A percentile compares a stretch with the other conserved stretches of the same genome.
phyloP scores from a whole-genome alignment of 64 coral and sea anemone genomes.

The Stichodactyla helianthus region DNA sequence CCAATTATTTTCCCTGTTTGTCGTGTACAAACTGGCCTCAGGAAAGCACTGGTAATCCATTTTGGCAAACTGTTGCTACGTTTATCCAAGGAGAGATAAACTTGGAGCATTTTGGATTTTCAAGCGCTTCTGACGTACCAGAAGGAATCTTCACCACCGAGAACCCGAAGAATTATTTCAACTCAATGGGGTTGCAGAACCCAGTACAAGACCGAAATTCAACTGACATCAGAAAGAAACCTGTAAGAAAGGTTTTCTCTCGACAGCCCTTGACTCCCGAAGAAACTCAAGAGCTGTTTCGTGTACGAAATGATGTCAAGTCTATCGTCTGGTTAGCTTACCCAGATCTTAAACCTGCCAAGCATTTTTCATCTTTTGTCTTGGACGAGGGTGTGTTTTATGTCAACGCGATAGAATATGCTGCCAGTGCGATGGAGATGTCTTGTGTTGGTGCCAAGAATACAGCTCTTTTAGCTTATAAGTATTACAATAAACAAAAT shows the following conservation, averaged over 20 bases:
- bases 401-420: conserved; percentile 87
- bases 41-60: not conserved
- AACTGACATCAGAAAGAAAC: conserved; percentile 7
- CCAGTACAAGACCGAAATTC: conserved; percentile 53
- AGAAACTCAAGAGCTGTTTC: conserved; percentile 53
- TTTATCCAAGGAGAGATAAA: conserved; percentile 69
- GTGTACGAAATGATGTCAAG: conserved; percentile 32
- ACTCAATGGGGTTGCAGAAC: conserved; percentile 60
- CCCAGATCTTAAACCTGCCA: conserved; percentile 74
- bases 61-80: conserved; percentile 78
- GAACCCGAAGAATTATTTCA: conserved; percentile 84
- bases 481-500: conserved; percentile 25
- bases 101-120: conserved; percentile 64
- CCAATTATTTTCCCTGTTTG: conserved; percentile 69
- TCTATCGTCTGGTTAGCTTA: conserved; percentile 76
- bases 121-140: conserved; percentile 41
- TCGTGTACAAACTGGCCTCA: conserved; percentile 78
- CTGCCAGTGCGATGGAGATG: conserved; percentile 99
- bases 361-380: conserved; percentile 78
- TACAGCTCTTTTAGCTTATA: conserved; percentile 66
- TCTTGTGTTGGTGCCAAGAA: conserved; percentile 82
- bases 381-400: conserved; percentile 97
- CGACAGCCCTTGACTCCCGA: conserved; percentile 44
- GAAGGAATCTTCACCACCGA: conserved; percentile 76
- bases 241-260: conserved; percentile 84